Percentiles rank a stretch among this genome's conserved stretches.
Conservation (phyloP, 2,888 invertebrate species). For the Nudaria mundana region DNA sequence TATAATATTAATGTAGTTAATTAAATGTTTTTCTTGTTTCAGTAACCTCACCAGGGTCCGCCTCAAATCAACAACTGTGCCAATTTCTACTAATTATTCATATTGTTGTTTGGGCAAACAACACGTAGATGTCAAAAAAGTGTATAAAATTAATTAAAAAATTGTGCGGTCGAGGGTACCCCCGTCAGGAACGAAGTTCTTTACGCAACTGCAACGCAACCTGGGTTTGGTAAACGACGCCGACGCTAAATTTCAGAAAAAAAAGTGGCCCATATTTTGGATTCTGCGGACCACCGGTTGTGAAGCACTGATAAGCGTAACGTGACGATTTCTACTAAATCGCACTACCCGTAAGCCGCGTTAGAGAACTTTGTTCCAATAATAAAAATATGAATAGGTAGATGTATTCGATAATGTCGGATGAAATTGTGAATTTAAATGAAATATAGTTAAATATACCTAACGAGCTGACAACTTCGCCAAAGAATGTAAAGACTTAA, state of each 20-base stretch:
- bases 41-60: constrained; percentile 75
- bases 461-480: constrained; percentile 73
- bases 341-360: too few species aligned
- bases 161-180: too few species aligned
- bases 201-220: too few species aligned
- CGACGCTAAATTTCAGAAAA: too few species aligned
- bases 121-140: constrained; percentile 50
- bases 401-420: constrained; percentile 59
- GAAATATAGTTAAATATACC: constrained; percentile 40
- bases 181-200: too few species aligned
- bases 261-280: too few species aligned
- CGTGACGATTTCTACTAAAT: too few species aligned
- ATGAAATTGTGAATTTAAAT: constrained; percentile 63
- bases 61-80: constrained; percentile 59
- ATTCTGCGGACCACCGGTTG: too few species aligned
- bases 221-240: too few species aligned
- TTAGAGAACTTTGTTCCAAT: too few species aligned
- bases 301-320: too few species aligned
- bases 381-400: constrained; percentile 50
- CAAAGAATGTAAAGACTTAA: constrained; percentile 79
- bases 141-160: constrained; percentile 41
- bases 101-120: constrained; percentile 63
- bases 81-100: constrained; percentile 61
- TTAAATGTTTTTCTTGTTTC: constrained; percentile 39
- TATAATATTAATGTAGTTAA: not conserved